Evolutionary conservation across 92 coral and sea anemone genomes (phyloP).

Genomic region (Epizoanthus scotinus): DNA sequence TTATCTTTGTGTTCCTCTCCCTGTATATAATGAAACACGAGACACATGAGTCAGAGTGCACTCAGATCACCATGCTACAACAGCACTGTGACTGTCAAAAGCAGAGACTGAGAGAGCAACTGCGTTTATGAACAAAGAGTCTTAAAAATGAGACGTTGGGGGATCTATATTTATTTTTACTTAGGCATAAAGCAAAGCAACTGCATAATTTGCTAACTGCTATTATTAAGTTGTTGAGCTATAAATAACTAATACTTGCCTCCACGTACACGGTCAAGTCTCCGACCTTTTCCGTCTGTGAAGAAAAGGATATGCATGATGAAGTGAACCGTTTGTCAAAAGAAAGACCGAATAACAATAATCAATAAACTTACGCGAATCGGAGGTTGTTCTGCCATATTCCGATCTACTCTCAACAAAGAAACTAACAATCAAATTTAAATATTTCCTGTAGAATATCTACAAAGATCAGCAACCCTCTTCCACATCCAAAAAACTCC

Average conservation of each 20-base stretch:
- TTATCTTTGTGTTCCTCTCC: constrained; percentile 83
- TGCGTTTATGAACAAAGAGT: constrained; percentile 6
- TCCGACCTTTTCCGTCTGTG: constrained; percentile 97
- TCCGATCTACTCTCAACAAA: not conserved
- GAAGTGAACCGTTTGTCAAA: constrained; percentile 15
- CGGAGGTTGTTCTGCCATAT: constrained; percentile 30
- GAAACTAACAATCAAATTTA: constrained; percentile 7
- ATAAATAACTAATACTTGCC: constrained; percentile 52
- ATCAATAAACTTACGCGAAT: constrained; percentile 30
- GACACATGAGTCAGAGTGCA: not conserved
- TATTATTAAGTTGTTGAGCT: constrained; percentile 5
- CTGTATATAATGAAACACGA: constrained; percentile 38
- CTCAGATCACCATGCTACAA: constrained; percentile 8
- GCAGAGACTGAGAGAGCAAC: not conserved
- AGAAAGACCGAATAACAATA: constrained; percentile 16
- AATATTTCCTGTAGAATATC: not conserved
- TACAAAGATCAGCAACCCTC: not conserved
- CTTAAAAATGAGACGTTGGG: not conserved
- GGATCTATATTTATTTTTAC: not conserved
- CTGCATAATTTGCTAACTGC: not conserved
- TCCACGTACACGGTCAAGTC: constrained; percentile 92
- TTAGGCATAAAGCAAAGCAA: not conserved
- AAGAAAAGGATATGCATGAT: constrained; percentile 39
- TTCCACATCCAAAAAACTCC: not conserved
- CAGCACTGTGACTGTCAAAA: not conserved